Base-by-base conservation (phyloP, 2,888 invertebrate species). In the Protophormia terraenovae region DNA sequence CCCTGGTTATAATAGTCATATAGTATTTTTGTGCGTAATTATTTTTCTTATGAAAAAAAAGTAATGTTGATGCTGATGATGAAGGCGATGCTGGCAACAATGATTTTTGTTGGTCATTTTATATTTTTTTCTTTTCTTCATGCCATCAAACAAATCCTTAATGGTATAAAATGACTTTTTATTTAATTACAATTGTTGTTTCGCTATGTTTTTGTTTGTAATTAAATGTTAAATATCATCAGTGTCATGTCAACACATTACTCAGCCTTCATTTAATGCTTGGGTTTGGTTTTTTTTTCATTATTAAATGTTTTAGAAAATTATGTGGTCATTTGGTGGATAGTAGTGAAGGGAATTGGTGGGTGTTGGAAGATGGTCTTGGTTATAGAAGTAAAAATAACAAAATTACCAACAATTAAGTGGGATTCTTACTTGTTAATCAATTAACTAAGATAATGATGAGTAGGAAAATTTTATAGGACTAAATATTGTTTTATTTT, bases 211-310 rank as follows among this genome's bases (percentile, higher is more conserved):
- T 66, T 66, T 62, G 41, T 67, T 64, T 64, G 55, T 71, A 82
- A 82, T 71, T 84, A 80, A 84, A 84, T 69, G 84, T 84, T 84
- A 84, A 84, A 84, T 80, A 84, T 80, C 84, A 79, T 73, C 69
- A 69, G 69, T 79, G 75, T 84, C 80, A 80, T 80, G 84, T 76
- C 84, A 80, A 80, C 75, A 73, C 84, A 76, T 69, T 75, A 79
- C 69, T 79, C 69, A 29, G 55, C 50, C 29, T 29, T 62, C 38
- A 41, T 53, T 64, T 55, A 71, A 22, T 80, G 55, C 58, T 41
- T 58, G 45, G 14, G 12, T 50, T 38, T n/a, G n/a, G n/a, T n/a
- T n/a, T 62, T 27, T 53, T 38, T 35, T 22, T 2, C 29, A 10
- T 19, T 53, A 47, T 41, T 66, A 58, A 81, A 60, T 80, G 35